Base-by-base conservation (phyloP, 2,797 vertebrate genomes). In the Pipistrellus kuhlii region DNA sequence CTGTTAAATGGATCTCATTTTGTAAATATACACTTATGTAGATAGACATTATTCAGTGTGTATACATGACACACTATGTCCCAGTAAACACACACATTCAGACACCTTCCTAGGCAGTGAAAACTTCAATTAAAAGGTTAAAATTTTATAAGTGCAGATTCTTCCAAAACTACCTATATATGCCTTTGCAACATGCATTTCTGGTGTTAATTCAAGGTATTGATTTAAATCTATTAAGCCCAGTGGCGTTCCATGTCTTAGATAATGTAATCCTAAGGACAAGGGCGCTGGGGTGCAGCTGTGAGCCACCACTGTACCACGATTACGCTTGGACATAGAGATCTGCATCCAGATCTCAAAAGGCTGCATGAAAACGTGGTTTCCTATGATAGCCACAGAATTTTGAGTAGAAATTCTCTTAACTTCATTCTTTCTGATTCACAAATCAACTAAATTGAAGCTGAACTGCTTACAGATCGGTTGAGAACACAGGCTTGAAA, bases 171-270 rank as follows among this genome's bases (percentile, higher is more conserved):
- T 85, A 44, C 59, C 18, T 81, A 6, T 46, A 35, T 75, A 5
- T 77, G 27, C 25, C 93, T 97, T 91, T 94, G 69, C 25, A 84
- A 27, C 6, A 59, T 90, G 81, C 35, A 75, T 82, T 72, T 59
- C 71, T 86, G 41, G 18, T 83, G 59, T 90, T 95, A 94, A 95
- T 83, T 95, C 85, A 64, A 35, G 62, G 32, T 90, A 92, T 88
- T 86, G 90, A 96, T 85, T 88, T 85, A 90, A 93, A 92, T 85
- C 83, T 94, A 4, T 80, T 86, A 95, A 87, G 35, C 59, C 55
- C 51, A 62, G 41, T 46, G 2, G 38, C 80, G 18, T 76, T 88
- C 66, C 92, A 6, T 90, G 76, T 95, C 66, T 80, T 91, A 62
- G 71, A 80, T 94, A 92, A 83, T 92, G 59, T 48, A 83, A 77